Evolutionary conservation across 2,888 invertebrate genomes (phyloP).

Genomic region (Teleogryllus oceanicus): DNA sequence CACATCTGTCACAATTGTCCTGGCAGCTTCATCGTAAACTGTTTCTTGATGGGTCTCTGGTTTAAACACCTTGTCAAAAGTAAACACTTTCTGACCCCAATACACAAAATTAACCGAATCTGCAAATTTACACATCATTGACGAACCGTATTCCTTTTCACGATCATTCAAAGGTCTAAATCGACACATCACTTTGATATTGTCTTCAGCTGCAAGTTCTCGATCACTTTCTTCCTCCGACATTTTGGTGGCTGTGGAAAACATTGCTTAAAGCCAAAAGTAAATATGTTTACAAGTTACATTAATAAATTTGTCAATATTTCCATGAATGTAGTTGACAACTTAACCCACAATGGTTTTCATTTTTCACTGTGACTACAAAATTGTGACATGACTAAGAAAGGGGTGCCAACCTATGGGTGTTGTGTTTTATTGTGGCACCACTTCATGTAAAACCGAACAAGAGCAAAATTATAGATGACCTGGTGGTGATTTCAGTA

Average conservation of each 20-base stretch:
- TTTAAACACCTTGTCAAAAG: slow-evolving; percentile 99
- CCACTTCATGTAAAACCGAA: no score
- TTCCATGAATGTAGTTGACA: slow-evolving; percentile 37
- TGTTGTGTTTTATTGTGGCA: no score
- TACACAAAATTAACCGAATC: slow-evolving; percentile 92
- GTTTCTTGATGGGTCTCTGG: slow-evolving; percentile 98
- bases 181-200: slow-evolving; percentile 97
- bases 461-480: no score
- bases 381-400: no score
- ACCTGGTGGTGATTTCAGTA: no score
- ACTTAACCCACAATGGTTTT: slow-evolving; percentile 39
- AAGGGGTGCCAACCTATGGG: no score
- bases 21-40: slow-evolving; percentile 97
- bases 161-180: slow-evolving; percentile 98
- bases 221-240: slow-evolving; percentile 56
- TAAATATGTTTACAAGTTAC: slow-evolving; percentile 58
- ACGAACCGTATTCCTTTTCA: slow-evolving; percentile 97
- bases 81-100: slow-evolving; percentile 96
- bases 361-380: slow-evolving; percentile 31
- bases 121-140: slow-evolving; percentile 96
- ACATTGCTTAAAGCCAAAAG: slow-evolving; percentile 54
- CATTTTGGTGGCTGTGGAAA: slow-evolving; percentile 35
- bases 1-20: slow-evolving; percentile 96
- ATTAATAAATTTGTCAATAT: slow-evolving; percentile 35
- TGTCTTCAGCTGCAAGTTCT: slow-evolving; percentile 90